Base-by-base conservation (phyloP, 1,140 invertebrate species). In the Oscheius sp. region DNA sequence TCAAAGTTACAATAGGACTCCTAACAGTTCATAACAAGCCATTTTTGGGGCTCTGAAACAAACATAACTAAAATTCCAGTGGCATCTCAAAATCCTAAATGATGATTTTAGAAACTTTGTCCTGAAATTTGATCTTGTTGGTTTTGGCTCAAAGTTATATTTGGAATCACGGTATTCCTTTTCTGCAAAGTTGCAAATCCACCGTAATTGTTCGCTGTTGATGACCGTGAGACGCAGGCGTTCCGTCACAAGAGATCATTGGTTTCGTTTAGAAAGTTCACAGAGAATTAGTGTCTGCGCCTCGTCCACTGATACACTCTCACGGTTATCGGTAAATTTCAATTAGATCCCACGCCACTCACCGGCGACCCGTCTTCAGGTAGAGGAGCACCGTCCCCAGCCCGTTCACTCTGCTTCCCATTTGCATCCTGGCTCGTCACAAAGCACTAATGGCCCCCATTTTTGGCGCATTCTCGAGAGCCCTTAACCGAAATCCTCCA, bases 341-440 rank as follows among this genome's bases (percentile, higher is more conserved):
- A 55, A 55, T 55, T 55, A 55, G 49, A 55, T 55, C 49, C 49
- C 49, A 55, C 28, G 49, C 23, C 49, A 55, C 49, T 55, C 49
- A 55, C 15, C 7, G 49, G 49, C 28, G 15, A 4, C 49, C 28
- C 49, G n/a, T 13, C 15, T 55, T 42, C 28, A 55, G 49, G 49
- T 55, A 55, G 49, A 26, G 49, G 15, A 55, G 49, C 49, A 13
- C 28, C 15, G 15, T 55, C 49, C 7, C 15, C 49, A 23, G 23
- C 7, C 23, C n/a, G n/a, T n/a, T n/a, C n/a, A n/a, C n/a, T n/a
- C 23, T 7, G 15, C 49, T 55, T 7, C 49, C 7, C 49, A 26
- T 13, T 26, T 4, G 7, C 7, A 7, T 55, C 49, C 4, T 15
- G 15, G 7, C 49, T 26, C 4, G 23, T 26, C 49, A 55, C 15